Evolutionary conservation across 2,113 vertebrate species (phyloP).

Genomic region (Naja naja): DNA sequence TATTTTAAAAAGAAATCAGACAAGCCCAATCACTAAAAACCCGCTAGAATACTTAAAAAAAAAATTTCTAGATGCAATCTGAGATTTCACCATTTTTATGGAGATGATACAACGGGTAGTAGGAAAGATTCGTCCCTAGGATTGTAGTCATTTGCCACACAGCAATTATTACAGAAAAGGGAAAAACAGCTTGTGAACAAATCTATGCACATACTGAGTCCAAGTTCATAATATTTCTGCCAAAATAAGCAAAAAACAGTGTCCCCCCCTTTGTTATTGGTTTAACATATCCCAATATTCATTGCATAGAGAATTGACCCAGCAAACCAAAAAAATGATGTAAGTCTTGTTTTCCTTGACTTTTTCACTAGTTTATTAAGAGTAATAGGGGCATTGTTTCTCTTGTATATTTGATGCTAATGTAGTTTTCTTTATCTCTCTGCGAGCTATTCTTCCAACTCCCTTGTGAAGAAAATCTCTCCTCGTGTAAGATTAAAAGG

Average conservation of each 20-base stretch:
- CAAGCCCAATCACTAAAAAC: no score
- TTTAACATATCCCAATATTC: neutral
- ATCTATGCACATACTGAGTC: neutral
- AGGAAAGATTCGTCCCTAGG: neutral
- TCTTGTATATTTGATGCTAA: neutral
- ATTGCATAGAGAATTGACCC: neutral
- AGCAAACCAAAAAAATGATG: neutral
- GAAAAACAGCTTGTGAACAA: neutral
- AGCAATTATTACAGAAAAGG: neutral
- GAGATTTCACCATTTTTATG: neutral
- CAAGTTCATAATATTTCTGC: neutral
- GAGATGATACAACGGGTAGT: neutral
- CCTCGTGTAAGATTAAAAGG: neutral
- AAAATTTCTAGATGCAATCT: neutral
- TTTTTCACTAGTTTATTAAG: neutral
- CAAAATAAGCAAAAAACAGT: neutral
- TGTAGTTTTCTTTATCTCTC: neutral
- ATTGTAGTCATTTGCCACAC: neutral
- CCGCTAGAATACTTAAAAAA: no score
- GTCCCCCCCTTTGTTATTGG: neutral
- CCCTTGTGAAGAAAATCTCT: neutral
- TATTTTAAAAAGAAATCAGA: no score
- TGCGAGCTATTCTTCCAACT: neutral
- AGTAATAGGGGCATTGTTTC: neutral
- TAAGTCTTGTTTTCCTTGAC: neutral